These are phyloP conservation scores for Theocolax elegans DNA, from an alignment of 1,140 invertebrate genomes.

Conservation along the genomic window DNA sequence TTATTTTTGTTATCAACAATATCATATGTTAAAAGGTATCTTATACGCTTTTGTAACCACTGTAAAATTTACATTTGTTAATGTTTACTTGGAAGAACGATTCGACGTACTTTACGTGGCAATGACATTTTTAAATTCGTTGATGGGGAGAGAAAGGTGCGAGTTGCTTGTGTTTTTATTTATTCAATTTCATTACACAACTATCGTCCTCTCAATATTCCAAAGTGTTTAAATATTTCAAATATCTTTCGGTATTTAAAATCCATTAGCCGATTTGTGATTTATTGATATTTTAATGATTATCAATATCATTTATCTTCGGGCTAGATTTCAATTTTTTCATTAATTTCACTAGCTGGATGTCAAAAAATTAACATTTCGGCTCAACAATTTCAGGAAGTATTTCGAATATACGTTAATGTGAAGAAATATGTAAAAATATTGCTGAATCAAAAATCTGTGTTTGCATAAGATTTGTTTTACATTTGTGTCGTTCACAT, in stretches of 20 bases:
- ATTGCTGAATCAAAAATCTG: background rate
- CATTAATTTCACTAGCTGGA: no score
- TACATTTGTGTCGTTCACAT: no score
- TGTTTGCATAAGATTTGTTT: background rate
- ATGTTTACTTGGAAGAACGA: slow-evolving; percentile 10
- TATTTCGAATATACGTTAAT: background rate
- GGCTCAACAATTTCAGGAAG: background rate
- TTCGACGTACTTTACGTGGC: slow-evolving; percentile 26
- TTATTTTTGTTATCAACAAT: slow-evolving; percentile 8
- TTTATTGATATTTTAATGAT: no score
- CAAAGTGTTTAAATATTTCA: no score
- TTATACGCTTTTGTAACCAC: background rate
- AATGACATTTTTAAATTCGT: slow-evolving; percentile 43
- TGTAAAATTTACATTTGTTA: no score
- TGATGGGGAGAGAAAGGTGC: slow-evolving; percentile 38
- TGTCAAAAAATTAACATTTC: background rate
- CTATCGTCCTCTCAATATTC: no score
- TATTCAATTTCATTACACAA: no score
- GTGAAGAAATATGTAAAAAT: background rate
- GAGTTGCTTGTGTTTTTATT: background rate
- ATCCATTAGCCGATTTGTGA: no score
- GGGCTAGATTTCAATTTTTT: no score
- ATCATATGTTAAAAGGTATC: background rate
- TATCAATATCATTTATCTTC: no score
- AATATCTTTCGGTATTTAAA: no score